phyloP scores from a whole-genome alignment of 2,113 vertebrate species.

The Oryzias woworae region DNA sequence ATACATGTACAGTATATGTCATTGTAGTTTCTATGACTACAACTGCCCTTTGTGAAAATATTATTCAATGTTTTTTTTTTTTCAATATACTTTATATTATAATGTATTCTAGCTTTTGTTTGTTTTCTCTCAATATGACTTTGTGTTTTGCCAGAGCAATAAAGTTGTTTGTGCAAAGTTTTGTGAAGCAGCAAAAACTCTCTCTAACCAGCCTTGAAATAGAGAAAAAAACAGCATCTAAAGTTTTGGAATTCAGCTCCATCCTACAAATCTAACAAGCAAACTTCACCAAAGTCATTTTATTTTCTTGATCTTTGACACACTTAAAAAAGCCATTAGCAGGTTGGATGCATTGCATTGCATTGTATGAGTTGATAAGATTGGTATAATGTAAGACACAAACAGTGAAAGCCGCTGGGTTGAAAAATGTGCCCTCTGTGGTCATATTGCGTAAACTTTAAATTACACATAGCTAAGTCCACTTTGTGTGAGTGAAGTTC shows the following conservation, averaged over 20 bases:
- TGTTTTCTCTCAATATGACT: slow-evolving; percentile 9
- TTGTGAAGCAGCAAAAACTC: neutral
- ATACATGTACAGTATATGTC: no score
- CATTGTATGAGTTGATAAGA: neutral
- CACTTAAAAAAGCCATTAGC: neutral
- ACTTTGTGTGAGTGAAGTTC: neutral
- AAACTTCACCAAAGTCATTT: neutral
- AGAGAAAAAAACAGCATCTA: neutral
- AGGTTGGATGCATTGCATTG: neutral
- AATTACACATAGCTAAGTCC: neutral
- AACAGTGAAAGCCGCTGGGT: neutral
- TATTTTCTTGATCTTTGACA: slow-evolving; percentile 4
- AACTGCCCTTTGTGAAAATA: no score
- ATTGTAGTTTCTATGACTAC: no score
- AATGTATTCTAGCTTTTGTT: neutral
- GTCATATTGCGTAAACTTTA: neutral
- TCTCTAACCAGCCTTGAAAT: slow-evolving; percentile 1
- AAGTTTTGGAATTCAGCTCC: neutral
- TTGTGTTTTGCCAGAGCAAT: neutral
- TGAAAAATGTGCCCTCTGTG: slow-evolving; percentile 1
- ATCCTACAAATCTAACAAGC: slow-evolving; percentile 12
- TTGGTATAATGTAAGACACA: neutral
- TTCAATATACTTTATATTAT: neutral
- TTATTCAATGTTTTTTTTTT: no score
- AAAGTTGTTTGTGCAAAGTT: neutral